A percentile compares a stretch with the other conserved stretches of the same genome.
Evolutionary conservation across 2,113 vertebrate genomes (phyloP).

Genomic region (Onychorhynchus coronatus): DNA sequence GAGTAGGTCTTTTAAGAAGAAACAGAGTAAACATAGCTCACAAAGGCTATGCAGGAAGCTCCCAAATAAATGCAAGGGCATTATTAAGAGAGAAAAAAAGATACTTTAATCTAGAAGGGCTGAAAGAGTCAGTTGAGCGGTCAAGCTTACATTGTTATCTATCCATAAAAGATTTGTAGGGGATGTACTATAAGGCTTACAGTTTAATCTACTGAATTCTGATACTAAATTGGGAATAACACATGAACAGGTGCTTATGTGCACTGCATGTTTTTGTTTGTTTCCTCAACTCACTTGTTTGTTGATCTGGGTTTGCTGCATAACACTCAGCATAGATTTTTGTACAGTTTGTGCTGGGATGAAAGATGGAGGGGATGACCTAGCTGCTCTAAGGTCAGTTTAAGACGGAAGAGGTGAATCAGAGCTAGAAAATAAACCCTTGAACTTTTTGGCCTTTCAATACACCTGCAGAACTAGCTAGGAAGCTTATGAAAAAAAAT

Average conservation of each 20-base stretch:
- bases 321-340: neutral
- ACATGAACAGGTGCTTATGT: neutral
- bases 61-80: neutral
- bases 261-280: neutral
- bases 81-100: neutral
- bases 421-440: neutral
- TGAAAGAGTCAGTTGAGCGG: neutral
- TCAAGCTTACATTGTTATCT: neutral
- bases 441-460: neutral
- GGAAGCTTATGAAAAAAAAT: neutral
- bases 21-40: neutral
- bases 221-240: slow-evolving; percentile 19
- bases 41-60: neutral
- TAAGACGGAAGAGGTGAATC: neutral
- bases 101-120: neutral
- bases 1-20: neutral
- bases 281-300: neutral
- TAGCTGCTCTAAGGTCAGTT: neutral
- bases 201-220: slow-evolving; percentile 33
- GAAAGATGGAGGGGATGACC: neutral
- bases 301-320: neutral
- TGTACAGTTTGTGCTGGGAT: neutral
- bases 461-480: neutral
- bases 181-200: slow-evolving; percentile 41
- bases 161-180: slow-evolving; percentile 2